Evolutionary conservation across 2,113 vertebrate genomes (phyloP).

Genomic region (Hippocampus zosterae): DNA sequence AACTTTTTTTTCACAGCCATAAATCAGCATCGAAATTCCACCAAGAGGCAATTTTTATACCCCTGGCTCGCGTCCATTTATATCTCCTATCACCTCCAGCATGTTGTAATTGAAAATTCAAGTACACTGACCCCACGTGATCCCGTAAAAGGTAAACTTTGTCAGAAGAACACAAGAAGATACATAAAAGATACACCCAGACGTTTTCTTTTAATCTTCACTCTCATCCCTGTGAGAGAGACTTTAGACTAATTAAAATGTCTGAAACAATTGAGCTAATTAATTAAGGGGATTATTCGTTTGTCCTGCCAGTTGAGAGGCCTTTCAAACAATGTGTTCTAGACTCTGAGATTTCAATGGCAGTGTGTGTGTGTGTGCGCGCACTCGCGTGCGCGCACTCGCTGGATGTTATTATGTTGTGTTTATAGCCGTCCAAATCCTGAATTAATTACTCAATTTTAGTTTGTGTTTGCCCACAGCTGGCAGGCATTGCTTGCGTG

Average conservation of each 20-base stretch:
- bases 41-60: slow-evolving; percentile 13
- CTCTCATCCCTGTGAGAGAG: slow-evolving; percentile 29
- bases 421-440: slow-evolving; percentile 20
- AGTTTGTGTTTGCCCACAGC: slow-evolving; percentile 19
- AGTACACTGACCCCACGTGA: slow-evolving; percentile 20
- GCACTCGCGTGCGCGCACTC: too few relatives aligned
- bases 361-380: not conserved
- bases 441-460: slow-evolving; percentile 33
- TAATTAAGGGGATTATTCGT: slow-evolving; percentile 38
- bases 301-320: slow-evolving; percentile 9
- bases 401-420: not conserved
- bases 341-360: slow-evolving; percentile 15
- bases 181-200: slow-evolving; percentile 1
- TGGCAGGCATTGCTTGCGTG: slow-evolving; percentile 10
- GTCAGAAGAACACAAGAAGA: slow-evolving; percentile 24
- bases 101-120: slow-evolving; percentile 40
- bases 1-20: slow-evolving; percentile 3
- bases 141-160: slow-evolving; percentile 25
- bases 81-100: slow-evolving; percentile 38
- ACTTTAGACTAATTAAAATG: slow-evolving; percentile 52
- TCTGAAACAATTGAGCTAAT: slow-evolving; percentile 42
- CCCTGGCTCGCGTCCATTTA: slow-evolving; percentile 19
- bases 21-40: slow-evolving; percentile 3
- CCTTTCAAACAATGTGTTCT: slow-evolving; percentile 30
- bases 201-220: slow-evolving; percentile 29